Evolutionary conservation across 2,888 invertebrate species (phyloP).

Genomic region (Ophion slaviceki): DNA sequence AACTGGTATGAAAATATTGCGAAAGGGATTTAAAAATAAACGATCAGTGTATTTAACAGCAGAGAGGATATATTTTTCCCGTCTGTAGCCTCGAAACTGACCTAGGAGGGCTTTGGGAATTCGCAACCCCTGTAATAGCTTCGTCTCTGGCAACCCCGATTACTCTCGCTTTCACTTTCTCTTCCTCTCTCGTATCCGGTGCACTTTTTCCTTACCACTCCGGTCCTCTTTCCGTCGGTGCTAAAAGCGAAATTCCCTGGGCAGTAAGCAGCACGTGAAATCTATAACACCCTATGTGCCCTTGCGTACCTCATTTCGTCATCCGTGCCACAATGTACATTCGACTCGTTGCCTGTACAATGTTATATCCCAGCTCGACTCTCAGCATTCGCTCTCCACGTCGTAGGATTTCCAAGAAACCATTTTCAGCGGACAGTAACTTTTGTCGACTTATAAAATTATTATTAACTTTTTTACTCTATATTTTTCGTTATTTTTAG

Average conservation of each 20-base stretch:
- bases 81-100: slow-evolving; percentile 59
- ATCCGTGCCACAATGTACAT: background rate
- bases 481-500: too few species aligned
- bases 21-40: slow-evolving; percentile 51
- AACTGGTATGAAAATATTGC: slow-evolving; percentile 6
- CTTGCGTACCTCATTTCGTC: slow-evolving; percentile 18
- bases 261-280: slow-evolving; percentile 21
- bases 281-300: slow-evolving; percentile 26
- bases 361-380: too few species aligned
- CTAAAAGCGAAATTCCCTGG: slow-evolving; percentile 31
- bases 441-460: too few species aligned
- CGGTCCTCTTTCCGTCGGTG: background rate
- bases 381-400: too few species aligned
- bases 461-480: too few species aligned
- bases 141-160: slow-evolving; percentile 19
- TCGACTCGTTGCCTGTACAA: background rate
- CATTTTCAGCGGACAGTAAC: too few species aligned
- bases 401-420: too few species aligned
- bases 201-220: background rate
- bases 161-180: slow-evolving; percentile 6
- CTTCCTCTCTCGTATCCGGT: background rate
- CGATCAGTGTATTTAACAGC: slow-evolving; percentile 46
- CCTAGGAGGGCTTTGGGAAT: slow-evolving; percentile 61
- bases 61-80: slow-evolving; percentile 47
- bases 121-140: slow-evolving; percentile 56